Conservation (phyloP, 1,140 invertebrate species). For the Aphelenchoides avenae region DNA sequence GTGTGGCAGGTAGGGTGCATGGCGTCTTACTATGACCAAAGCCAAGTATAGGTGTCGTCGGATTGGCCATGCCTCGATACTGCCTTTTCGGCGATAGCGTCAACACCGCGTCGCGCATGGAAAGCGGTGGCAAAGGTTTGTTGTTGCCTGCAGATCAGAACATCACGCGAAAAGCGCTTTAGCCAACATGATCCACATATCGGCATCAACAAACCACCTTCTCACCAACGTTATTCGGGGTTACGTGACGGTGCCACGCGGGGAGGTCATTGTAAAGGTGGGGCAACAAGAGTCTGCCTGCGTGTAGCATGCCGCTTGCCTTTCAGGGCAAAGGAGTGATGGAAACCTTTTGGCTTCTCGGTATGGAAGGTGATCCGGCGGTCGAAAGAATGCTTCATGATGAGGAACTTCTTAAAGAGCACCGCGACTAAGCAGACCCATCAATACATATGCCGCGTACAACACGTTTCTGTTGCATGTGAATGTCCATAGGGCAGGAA, state of each 20-base stretch:
- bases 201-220: slow-evolving; percentile 44
- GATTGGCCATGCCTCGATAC: slow-evolving; percentile 80
- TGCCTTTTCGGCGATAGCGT: slow-evolving; percentile 73
- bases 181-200: slow-evolving; percentile 53
- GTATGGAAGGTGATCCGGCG: slow-evolving; percentile 1
- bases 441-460: too few species aligned
- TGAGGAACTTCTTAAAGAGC: background rate
- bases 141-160: slow-evolving; percentile 5
- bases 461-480: too few species aligned
- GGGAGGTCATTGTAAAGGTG: slow-evolving; percentile 58
- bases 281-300: too few species aligned
- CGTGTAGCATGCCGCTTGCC: background rate
- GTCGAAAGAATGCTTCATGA: background rate
- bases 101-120: slow-evolving; percentile 85
- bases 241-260: slow-evolving; percentile 46
- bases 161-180: slow-evolving; percentile 21
- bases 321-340: slow-evolving; percentile 31
- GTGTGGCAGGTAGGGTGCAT: slow-evolving; percentile 81
- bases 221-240: slow-evolving; percentile 42
- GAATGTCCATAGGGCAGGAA: too few species aligned
- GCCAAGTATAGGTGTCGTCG: slow-evolving; percentile 80
- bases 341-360: slow-evolving; percentile 41
- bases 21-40: too few species aligned
- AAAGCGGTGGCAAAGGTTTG: slow-evolving; percentile 65
- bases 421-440: background rate